These are phyloP conservation scores for Cyprinella venusta DNA, from an alignment of 2,797 vertebrate genomes.

Conservation along the genomic window DNA sequence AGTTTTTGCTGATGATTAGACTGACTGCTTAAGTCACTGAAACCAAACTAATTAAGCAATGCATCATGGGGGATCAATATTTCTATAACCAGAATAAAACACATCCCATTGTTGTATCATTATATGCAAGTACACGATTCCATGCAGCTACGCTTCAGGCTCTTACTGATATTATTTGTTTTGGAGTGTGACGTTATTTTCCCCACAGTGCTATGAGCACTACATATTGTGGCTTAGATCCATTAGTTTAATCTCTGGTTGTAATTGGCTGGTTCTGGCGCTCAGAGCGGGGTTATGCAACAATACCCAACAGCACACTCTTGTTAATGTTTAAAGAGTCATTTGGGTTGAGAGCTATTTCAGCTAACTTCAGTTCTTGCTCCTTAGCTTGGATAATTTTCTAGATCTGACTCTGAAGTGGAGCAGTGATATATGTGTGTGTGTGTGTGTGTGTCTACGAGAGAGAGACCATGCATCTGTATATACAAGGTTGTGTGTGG, in stretches of 20 bases:
- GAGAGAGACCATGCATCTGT: neutral
- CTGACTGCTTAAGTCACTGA: neutral
- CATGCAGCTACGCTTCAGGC: conserved; percentile 23
- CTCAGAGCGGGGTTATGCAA: conserved; percentile 54
- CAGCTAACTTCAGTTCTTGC: conserved; percentile 60
- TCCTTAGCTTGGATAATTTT: conserved; percentile 51
- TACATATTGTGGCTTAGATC: conserved; percentile 53
- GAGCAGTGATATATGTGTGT: neutral
- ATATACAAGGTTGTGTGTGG: neutral
- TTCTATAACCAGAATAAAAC: neutral
- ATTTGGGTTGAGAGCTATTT: conserved; percentile 58
- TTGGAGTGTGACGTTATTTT: conserved; percentile 41
- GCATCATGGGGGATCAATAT: neutral
- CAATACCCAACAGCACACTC: conserved; percentile 54
- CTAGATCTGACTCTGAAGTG: conserved; percentile 27
- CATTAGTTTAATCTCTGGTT: conserved; percentile 61
- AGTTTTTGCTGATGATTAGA: neutral
- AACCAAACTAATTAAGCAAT: conserved; percentile 9
- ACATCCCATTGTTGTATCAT: conserved; percentile 4
- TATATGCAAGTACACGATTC: neutral
- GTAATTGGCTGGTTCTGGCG: conserved; percentile 59
- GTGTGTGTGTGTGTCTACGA: neutral
- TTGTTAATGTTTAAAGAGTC: conserved; percentile 81
- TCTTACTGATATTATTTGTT: conserved; percentile 42
- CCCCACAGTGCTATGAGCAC: conserved; percentile 39